Evolutionary conservation across 2,888 invertebrate species (phyloP).

Genomic region (Lasius fuliginosus): DNA sequence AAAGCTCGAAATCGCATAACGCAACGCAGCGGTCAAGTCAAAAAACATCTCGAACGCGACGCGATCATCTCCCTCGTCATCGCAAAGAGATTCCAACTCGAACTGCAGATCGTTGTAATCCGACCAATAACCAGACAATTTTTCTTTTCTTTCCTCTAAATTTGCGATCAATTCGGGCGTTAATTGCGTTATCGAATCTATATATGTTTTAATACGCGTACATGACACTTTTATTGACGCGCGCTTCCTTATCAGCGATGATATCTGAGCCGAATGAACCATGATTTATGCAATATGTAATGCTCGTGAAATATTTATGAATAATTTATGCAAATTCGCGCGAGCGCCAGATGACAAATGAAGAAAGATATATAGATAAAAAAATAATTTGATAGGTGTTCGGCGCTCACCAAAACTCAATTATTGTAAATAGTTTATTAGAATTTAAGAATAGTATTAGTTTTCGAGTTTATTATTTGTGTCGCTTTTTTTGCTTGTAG

Average conservation of each 20-base stretch:
- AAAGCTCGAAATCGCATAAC: neutral
- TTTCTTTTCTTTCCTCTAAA: neutral
- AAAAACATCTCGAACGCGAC: slow-evolving; percentile 13
- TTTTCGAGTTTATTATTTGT: no score
- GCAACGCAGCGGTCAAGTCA: neutral
- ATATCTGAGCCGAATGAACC: no score
- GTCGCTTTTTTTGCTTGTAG: no score
- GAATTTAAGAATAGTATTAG: no score
- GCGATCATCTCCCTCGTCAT: neutral
- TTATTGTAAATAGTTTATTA: no score
- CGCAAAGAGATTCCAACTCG: neutral
- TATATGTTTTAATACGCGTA: neutral
- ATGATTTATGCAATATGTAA: no score
- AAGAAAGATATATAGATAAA: no score
- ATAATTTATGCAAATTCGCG: no score
- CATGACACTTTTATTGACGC: neutral
- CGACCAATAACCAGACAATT: neutral
- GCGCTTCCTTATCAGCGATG: neutral
- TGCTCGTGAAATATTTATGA: no score
- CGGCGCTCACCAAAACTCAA: no score
- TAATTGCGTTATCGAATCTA: neutral
- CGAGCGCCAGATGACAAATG: no score
- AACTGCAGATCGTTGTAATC: slow-evolving; percentile 11
- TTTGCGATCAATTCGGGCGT: neutral
- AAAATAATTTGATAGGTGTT: no score